Evolutionary conservation across 1,140 invertebrate species (phyloP).

Genomic region (Microplitis mediator): DNA sequence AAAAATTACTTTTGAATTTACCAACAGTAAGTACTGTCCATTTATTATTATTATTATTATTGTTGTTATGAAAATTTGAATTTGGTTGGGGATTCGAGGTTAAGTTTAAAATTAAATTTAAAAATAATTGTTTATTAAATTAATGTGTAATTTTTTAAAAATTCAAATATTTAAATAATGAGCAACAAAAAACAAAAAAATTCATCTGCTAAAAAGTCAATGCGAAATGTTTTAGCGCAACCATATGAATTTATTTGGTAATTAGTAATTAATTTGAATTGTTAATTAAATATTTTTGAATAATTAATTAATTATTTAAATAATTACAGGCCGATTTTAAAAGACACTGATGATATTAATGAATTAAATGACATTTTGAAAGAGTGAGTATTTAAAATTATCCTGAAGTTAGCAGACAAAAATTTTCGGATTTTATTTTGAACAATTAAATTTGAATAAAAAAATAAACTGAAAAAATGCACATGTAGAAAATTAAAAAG

Average conservation of each 20-base stretch:
- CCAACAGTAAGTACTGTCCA: no score
- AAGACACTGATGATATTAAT: constrained; percentile 24
- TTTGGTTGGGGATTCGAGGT: no score
- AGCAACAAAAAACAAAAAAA: constrained; percentile 43
- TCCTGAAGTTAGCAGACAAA: neutral
- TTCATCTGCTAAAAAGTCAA: constrained; percentile 37
- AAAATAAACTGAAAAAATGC: no score
- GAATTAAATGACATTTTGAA: constrained; percentile 37
- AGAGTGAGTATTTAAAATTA: constrained; percentile 37
- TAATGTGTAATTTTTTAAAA: neutral
- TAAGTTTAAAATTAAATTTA: no score
- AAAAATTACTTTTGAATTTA: no score
- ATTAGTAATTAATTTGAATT: neutral
- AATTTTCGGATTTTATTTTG: no score
- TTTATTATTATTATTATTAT: no score
- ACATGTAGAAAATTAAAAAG: no score
- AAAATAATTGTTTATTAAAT: neutral
- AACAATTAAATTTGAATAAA: no score
- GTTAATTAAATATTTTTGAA: constrained; percentile 1
- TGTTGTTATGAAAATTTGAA: no score
- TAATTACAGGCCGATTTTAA: constrained; percentile 44
- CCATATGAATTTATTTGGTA: constrained; percentile 48
- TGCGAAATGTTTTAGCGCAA: constrained; percentile 46
- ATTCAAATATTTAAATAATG: neutral
- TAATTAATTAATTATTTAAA: constrained; percentile 14